Evolutionary conservation across 2,797 vertebrate genomes (phyloP).

Genomic region (Myotis vivesi): DNA sequence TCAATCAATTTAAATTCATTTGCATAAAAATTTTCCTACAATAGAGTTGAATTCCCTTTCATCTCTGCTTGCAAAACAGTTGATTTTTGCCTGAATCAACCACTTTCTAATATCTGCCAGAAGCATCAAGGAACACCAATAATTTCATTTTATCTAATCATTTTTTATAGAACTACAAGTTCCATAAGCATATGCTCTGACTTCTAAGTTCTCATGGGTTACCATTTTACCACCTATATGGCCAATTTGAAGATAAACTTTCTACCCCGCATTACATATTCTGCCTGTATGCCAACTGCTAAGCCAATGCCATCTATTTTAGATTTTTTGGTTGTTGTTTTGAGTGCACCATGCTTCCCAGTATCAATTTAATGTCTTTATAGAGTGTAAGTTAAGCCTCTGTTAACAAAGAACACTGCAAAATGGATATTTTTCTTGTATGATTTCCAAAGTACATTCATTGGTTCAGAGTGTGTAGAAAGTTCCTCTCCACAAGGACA

Average conservation of each 20-base stretch:
- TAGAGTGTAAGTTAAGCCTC: not conserved
- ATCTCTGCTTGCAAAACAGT: not conserved
- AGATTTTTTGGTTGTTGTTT: not conserved
- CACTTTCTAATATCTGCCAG: not conserved
- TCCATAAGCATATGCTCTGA: not conserved
- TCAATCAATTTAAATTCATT: constrained; percentile 22
- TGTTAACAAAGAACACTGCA: not conserved
- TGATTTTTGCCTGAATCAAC: not conserved
- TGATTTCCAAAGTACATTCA: not conserved
- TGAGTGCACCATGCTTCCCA: not conserved
- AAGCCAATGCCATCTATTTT: not conserved
- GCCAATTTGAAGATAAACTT: not conserved
- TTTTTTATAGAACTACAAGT: not conserved
- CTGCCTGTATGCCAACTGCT: not conserved
- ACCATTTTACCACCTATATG: not conserved
- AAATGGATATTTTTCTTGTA: not conserved
- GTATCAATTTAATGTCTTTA: not conserved
- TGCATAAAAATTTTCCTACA: not conserved
- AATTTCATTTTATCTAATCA: not conserved
- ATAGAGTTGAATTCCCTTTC: not conserved
- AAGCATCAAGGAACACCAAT: not conserved
- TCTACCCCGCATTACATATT: not conserved
- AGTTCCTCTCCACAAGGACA: not conserved
- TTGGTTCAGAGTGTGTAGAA: not conserved
- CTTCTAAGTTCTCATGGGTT: not conserved